These are phyloP conservation scores for Helogale parvula DNA, from an alignment of 2,113 vertebrate species.

Conservation along the genomic window DNA sequence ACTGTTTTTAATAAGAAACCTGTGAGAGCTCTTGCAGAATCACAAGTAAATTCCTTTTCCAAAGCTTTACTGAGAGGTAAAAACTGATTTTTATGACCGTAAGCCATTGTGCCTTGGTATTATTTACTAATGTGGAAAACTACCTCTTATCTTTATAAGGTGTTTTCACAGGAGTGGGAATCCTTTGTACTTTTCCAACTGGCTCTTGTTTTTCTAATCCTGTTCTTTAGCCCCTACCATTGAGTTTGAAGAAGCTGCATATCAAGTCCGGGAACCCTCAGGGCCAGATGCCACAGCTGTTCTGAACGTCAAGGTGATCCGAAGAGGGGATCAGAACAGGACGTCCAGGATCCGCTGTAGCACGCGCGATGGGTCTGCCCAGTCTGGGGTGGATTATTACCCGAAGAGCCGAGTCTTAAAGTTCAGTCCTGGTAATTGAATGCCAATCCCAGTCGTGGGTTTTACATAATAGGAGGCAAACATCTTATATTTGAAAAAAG, in stretches of 20 bases:
- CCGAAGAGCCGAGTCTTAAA: conserved; percentile 96
- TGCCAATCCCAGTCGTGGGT: background rate
- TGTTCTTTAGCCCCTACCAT: conserved; percentile 89
- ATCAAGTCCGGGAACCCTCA: conserved; percentile 94
- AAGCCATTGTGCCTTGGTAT: background rate
- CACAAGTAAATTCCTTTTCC: background rate
- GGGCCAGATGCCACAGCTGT: conserved; percentile 92
- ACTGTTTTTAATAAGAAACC: conserved; percentile 54
- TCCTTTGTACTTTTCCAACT: background rate
- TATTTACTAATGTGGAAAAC: background rate
- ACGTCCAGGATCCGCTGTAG: conserved; percentile 98
- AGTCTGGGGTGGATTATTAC: conserved; percentile 98
- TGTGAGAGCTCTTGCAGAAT: background rate
- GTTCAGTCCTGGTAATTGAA: conserved; percentile 92
- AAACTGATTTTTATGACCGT: background rate
- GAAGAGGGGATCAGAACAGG: conserved; percentile 94
- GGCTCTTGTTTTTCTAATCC: background rate
- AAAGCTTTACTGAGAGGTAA: background rate
- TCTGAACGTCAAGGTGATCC: conserved; percentile 92
- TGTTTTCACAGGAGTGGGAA: background rate
- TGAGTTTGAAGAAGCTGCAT: conserved; percentile 93
- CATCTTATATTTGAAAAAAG: conserved; percentile 1
- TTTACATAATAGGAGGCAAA: background rate
- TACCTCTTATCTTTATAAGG: background rate
- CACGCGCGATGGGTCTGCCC: conserved; percentile 97